A percentile compares a stretch with the other conserved stretches of the same genome.
phyloP scores from a whole-genome alignment of 2,113 vertebrate genomes.

The Brachypodius melanocephalos region DNA sequence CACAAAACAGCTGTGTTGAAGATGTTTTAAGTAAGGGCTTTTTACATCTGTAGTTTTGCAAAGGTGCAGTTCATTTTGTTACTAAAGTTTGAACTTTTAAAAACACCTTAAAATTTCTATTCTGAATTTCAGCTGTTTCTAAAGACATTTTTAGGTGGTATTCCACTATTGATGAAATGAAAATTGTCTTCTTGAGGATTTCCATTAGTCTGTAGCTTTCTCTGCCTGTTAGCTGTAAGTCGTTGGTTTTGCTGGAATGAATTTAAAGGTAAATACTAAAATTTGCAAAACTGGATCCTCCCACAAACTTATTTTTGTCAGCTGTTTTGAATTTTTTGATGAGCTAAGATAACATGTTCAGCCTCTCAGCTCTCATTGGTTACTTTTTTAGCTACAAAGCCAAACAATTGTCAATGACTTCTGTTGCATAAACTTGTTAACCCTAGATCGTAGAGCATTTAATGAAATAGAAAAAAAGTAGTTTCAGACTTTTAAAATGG shows the following conservation, averaged over 20 bases:
- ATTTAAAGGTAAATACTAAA: not conserved
- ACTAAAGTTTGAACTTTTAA: not conserved
- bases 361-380: not conserved
- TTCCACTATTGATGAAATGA: not conserved
- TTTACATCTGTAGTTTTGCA: not conserved
- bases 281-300: not conserved
- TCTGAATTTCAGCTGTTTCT: not conserved
- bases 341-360: not conserved
- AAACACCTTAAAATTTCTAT: not conserved
- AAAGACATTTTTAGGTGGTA: not conserved
- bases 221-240: not conserved
- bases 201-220: not conserved
- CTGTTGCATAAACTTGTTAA: not conserved
- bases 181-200: not conserved
- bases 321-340: not conserved
- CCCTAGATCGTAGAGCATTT: not conserved
- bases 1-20: not conserved
- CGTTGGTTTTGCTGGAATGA: not conserved
- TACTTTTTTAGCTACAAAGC: not conserved
- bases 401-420: not conserved
- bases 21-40: constrained; percentile 28
- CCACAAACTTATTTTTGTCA: not conserved
- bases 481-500: not conserved
- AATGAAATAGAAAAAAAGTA: not conserved
- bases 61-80: not conserved